These are phyloP conservation scores for Ditylenchus dipsaci DNA, from an alignment of 1,140 invertebrate species.

Conservation along the genomic window DNA sequence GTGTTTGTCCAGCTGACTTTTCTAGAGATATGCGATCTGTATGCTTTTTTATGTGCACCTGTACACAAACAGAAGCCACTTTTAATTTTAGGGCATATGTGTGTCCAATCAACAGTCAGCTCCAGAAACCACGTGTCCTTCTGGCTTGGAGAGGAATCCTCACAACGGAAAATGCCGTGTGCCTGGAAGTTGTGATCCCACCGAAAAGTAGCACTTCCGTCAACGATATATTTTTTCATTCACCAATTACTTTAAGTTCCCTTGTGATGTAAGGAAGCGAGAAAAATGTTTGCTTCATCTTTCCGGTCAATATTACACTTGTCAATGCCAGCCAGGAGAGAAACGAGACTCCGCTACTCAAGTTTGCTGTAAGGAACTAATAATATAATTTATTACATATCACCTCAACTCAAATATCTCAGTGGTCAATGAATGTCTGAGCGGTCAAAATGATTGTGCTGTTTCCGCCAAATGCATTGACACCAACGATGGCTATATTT, in stretches of 20 bases:
- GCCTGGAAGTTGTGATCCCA: conserved; percentile 53
- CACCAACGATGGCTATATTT: conserved; percentile 54
- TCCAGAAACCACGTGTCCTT: conserved; percentile 33
- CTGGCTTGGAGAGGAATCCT: conserved; percentile 48
- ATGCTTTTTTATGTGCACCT: conserved; percentile 29
- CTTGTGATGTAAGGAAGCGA: conserved; percentile 52
- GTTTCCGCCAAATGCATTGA: conserved; percentile 53
- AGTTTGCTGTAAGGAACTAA: conserved; percentile 50
- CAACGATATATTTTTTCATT: not conserved
- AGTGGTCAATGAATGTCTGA: conserved; percentile 54
- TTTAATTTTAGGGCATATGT: not conserved
- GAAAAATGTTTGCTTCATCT: conserved; percentile 53
- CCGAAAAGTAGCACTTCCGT: not conserved
- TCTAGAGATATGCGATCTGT: conserved; percentile 45
- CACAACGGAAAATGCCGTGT: conserved; percentile 42
- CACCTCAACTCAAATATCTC: conserved; percentile 18
- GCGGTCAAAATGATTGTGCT: conserved; percentile 52
- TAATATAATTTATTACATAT: not conserved
- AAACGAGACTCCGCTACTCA: conserved; percentile 54
- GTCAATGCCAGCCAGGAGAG: conserved; percentile 48
- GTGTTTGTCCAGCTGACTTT: conserved; percentile 50
- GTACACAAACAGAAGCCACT: not conserved
- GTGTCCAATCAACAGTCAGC: conserved; percentile 1
- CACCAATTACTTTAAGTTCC: not conserved
- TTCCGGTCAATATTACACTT: conserved; percentile 54